phyloP scores from a whole-genome alignment of 2,888 invertebrate species.

The Graphium colonna region DNA sequence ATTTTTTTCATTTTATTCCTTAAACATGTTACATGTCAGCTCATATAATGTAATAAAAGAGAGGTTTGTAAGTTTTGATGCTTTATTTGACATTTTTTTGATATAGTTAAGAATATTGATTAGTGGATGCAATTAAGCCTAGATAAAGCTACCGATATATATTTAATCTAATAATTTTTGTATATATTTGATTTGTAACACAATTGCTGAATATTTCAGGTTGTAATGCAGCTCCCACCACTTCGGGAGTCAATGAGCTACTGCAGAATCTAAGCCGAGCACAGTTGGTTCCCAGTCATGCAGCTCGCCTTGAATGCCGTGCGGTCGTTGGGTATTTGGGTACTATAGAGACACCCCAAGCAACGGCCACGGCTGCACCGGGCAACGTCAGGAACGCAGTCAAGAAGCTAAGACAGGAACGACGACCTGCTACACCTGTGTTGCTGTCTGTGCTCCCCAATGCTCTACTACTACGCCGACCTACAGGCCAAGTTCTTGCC shows the following conservation, averaged over 20 bases:
- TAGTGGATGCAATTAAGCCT: no score
- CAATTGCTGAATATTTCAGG: conserved; percentile 43
- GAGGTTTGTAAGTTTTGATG: not conserved
- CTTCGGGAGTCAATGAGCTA: conserved; percentile 67
- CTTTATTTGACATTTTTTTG: not conserved
- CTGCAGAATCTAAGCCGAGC: conserved; percentile 62
- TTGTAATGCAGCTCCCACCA: conserved; percentile 64
- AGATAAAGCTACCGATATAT: no score
- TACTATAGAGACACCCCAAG: conserved; percentile 96
- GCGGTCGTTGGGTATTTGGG: conserved; percentile 96
- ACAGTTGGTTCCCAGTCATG: conserved; percentile 77
- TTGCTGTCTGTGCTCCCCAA: conserved; percentile 91
- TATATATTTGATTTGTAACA: not conserved
- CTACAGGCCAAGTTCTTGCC: conserved; percentile 89
- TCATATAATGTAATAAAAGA: no score
- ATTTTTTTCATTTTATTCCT: no score
- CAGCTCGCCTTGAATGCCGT: conserved; percentile 76
- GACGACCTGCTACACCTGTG: conserved; percentile 91
- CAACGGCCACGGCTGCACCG: conserved; percentile 86
- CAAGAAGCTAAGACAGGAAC: conserved; percentile 91
- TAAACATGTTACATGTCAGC: no score
- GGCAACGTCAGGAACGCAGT: conserved; percentile 93
- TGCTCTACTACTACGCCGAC: conserved; percentile 88
- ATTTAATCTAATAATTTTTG: no score
- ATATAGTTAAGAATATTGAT: not conserved